Base-by-base conservation (phyloP, 2,797 vertebrate genomes). In the Micropoecilia bifurca region DNA sequence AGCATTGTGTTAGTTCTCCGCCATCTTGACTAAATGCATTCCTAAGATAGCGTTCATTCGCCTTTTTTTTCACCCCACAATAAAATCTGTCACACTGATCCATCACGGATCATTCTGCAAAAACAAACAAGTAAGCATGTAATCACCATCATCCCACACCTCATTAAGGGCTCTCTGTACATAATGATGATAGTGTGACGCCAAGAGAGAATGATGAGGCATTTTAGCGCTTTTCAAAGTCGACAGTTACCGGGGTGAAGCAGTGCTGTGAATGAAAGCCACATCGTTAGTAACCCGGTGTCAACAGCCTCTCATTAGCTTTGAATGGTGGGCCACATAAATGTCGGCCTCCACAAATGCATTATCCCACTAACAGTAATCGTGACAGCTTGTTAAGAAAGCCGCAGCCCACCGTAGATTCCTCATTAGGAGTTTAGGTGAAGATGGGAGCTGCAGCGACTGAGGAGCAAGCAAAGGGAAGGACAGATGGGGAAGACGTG, bases 301-400 rank as follows among this genome's bases (percentile, higher is more conserved):
- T 93, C 91, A 93, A 90, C 86, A 90, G 86, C 87, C 82, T 83
- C 88, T 93, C 92, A 94, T 93, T 92, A 93, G 87, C 73, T 75
- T 78, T 72, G 33, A 74, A 88, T 74, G 84, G 84, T 74, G 84
- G 69, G 78, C 78, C 79, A 75, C 83, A 88, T 86, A 91, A 90
- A 93, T 85, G 87, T 78, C 41, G 33, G 74, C 81, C 73, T 81
- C 57, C 20, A 75, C 82, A 86, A 53, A 78, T 50, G 78, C 80
- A 81, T 72, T 77, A 83, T 81, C 7, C n/a, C 69, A 79, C 63
- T n/a, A 59, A 46, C 33, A 80, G 82, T 75, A 83, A 83, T 90
- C 71, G 83, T 33, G 71, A 83, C 79, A 84, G 87, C 84, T 85
- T 89, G 87, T 93, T 85, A 85, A 87, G 76, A 76, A 77, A 89